Conservation (phyloP, 2,888 invertebrate species). For the Apocheima hispidaria region DNA sequence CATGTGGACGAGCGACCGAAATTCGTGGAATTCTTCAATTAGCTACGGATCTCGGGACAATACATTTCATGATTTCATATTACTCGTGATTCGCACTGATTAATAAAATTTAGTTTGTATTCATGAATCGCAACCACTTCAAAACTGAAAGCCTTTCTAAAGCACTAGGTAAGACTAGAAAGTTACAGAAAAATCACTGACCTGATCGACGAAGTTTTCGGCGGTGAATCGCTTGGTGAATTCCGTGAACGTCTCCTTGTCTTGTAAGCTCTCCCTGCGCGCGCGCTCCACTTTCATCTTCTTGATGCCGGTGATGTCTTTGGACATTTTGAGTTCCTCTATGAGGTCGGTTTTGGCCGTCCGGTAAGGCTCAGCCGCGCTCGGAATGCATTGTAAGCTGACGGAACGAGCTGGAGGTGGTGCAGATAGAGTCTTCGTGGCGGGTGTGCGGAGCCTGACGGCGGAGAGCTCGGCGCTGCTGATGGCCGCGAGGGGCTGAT, state of each 20-base stretch:
- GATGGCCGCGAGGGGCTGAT: conserved; percentile 93
- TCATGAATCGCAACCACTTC: conserved; percentile 35
- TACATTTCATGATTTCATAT: neutral
- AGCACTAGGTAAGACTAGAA: conserved; percentile 32
- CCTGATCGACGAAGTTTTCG: conserved; percentile 96
- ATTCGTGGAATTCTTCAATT: conserved; percentile 28
- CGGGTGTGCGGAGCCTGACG: conserved; percentile 91
- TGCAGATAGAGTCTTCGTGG: conserved; percentile 94
- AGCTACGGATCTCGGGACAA: conserved; percentile 12
- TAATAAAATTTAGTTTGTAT: conserved; percentile 8
- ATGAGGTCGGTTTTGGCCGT: conserved; percentile 94
- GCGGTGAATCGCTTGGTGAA: conserved; percentile 94
- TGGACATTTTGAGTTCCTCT: conserved; percentile 96
- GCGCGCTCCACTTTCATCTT: conserved; percentile 96
- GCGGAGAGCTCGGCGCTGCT: conserved; percentile 95
- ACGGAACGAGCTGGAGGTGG: conserved; percentile 89
- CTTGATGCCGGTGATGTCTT: conserved; percentile 96
- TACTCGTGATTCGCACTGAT: neutral
- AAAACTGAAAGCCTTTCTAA: conserved; percentile 39
- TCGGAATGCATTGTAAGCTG: conserved; percentile 90
- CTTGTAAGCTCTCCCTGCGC: conserved; percentile 92
- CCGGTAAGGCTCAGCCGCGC: conserved; percentile 89
- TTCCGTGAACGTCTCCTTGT: conserved; percentile 94
- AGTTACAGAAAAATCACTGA: conserved; percentile 74
- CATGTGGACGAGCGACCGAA: conserved; percentile 30